Evolutionary conservation across 2,797 vertebrate genomes (phyloP).

Genomic region (Sciurus carolinensis): DNA sequence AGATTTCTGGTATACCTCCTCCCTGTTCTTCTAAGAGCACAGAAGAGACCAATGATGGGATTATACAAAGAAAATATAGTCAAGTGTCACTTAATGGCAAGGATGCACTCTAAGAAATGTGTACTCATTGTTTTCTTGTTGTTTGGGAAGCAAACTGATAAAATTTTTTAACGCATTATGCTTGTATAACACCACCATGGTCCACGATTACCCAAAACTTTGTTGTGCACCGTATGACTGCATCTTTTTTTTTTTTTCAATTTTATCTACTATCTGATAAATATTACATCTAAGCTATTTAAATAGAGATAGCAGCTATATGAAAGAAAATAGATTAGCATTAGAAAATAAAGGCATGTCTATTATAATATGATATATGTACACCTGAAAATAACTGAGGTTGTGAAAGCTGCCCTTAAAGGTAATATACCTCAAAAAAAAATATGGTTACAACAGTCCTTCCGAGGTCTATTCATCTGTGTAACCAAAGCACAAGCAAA

Average conservation of each 20-base stretch:
- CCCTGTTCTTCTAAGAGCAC: not conserved
- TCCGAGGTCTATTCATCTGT: not conserved
- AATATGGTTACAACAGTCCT: not conserved
- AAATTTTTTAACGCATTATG: not conserved
- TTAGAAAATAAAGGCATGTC: not conserved
- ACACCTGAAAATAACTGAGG: not conserved
- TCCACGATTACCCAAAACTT: not conserved
- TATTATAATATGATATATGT: not conserved
- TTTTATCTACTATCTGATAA: constrained; percentile 8
- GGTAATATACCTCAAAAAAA: constrained; percentile 13
- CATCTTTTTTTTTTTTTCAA: not conserved
- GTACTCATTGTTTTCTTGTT: not conserved
- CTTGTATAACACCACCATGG: not conserved
- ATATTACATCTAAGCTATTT: not conserved
- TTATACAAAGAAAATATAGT: not conserved
- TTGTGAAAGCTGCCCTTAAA: constrained; percentile 3
- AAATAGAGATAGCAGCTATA: not conserved
- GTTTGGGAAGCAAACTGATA: not conserved
- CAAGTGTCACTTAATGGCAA: not conserved
- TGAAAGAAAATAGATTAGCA: not conserved
- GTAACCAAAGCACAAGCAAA: constrained; percentile 28
- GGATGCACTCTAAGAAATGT: not conserved
- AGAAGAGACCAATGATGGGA: not conserved
- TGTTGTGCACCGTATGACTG: too few species aligned
- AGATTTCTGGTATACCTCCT: not conserved